Percentiles rank a stretch among this genome's conserved stretches.
phyloP scores from a whole-genome alignment of 1,140 invertebrate species.

The Pogonomyrmex barbatus region DNA sequence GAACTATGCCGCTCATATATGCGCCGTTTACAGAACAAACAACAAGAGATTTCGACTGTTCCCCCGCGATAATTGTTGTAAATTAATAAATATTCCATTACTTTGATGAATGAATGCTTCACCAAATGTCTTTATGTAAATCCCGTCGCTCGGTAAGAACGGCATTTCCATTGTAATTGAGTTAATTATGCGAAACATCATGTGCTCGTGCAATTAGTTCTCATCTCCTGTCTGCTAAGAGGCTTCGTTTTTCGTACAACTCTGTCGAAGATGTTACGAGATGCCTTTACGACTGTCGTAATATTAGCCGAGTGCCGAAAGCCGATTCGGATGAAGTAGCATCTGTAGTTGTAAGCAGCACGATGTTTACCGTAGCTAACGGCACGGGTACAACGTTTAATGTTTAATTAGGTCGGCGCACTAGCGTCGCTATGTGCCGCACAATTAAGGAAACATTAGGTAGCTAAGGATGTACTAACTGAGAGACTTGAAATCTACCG shows the following conservation, averaged over 20 bases:
- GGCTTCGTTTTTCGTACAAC: constrained; percentile 68
- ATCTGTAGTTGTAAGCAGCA: constrained; percentile 24
- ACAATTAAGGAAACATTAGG: constrained; percentile 62
- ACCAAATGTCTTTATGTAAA: neutral
- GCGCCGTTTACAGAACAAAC: constrained; percentile 14
- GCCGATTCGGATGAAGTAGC: constrained; percentile 51
- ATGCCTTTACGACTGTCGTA: constrained; percentile 53
- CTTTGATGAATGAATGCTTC: constrained; percentile 8
- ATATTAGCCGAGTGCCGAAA: constrained; percentile 37
- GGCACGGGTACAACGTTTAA: constrained; percentile 47
- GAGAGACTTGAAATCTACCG: constrained; percentile 49
- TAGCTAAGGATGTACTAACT: constrained; percentile 46
- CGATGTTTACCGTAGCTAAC: constrained; percentile 49
- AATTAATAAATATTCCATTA: constrained; percentile 33
- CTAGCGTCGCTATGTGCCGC: constrained; percentile 28
- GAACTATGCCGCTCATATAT: neutral
- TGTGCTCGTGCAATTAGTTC: constrained; percentile 67
- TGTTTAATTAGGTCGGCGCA: constrained; percentile 54
- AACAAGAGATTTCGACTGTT: neutral
- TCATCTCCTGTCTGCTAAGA: constrained; percentile 57
- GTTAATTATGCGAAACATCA: constrained; percentile 71
- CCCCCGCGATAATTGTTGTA: neutral
- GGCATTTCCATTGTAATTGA: constrained; percentile 60
- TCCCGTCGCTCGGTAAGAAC: constrained; percentile 56
- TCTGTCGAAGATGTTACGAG: constrained; percentile 6